Evolutionary conservation across 2,888 invertebrate species (phyloP).

Genomic region (Pinctada fucata): DNA sequence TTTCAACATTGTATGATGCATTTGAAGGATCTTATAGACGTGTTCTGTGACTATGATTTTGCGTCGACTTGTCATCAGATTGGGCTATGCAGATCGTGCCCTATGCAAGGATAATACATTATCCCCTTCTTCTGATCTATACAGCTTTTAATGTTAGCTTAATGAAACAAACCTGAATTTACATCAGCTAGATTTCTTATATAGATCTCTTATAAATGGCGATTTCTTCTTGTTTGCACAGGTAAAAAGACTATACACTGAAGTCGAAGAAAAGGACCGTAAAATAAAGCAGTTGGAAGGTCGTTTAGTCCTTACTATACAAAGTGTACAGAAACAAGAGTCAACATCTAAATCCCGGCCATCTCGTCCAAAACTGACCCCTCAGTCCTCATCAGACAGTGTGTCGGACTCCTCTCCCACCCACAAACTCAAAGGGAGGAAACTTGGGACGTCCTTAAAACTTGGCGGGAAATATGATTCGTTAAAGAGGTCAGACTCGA

Average conservation of each 20-base stretch:
- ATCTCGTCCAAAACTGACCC: constrained; percentile 17
- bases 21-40: no score
- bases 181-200: no score
- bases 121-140: no score
- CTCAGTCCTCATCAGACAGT: constrained; percentile 1
- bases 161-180: no score
- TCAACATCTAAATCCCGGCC: constrained; percentile 36
- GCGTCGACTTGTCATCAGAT: no score
- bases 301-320: constrained; percentile 48
- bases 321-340: constrained; percentile 43
- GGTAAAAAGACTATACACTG: constrained; percentile 45
- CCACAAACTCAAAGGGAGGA: constrained; percentile 28
- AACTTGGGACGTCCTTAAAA: constrained; percentile 33
- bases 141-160: no score
- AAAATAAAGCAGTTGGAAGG: constrained; percentile 55
- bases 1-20: no score
- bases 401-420: constrained; percentile 14
- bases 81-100: no score
- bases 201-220: no score
- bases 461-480: constrained; percentile 16
- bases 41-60: no score
- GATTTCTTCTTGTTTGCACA: constrained; percentile 1
- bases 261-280: constrained; percentile 45
- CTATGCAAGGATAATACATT: no score
- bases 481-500: constrained; percentile 38